Base-by-base conservation (phyloP, 2,113 vertebrate species). In the Heterocephalus glaber region DNA sequence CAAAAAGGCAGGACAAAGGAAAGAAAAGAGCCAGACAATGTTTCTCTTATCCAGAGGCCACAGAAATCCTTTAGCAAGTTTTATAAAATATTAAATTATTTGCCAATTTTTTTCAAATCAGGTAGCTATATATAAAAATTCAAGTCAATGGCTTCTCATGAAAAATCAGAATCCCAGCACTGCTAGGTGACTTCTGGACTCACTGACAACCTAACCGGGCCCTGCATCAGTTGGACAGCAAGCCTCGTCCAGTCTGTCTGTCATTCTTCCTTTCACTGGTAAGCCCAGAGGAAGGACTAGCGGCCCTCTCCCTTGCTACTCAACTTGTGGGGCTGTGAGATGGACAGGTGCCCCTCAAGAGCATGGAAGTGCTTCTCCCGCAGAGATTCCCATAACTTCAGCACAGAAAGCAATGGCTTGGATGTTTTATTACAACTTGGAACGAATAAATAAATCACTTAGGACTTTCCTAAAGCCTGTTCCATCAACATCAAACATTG, bases 351-450 rank as follows among this genome's bases (percentile, higher is more conserved):
- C 10, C 35, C 47, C 44, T 13, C 5, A 63, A 47, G 35, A 52
- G 3, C 8, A 0, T 30, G 24, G 52, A 80, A 61, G 4, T 0
- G 1, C 1, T 30, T 30, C 2, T 13, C 26, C 28, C 7, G 38
- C 89, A 2, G 65, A 33, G 28, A 47, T 12, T 14, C 6, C 13
- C 0, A 54, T 16, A 38, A 16, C 35, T 63, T 61, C 38, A n/a
- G 1, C 9, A 17, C 5, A 35, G n/a, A 41, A 88, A 10, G 26
- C 12, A n/a, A 65, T 35, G 20, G 4, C 7, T 49, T 65, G 14
- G 70, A 66, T 17, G 26, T 47, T 79, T 66, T 22, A 52, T 47
- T 30, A 54, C 38, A 52, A 14, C 20, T 54, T 47, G 54, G 35
- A 92, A 49, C 38, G 65, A 63, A 74, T 61, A 72, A 63, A 74